Evolutionary conservation across 2,888 invertebrate species (phyloP).

Genomic region (Urechis unicinctus): DNA sequence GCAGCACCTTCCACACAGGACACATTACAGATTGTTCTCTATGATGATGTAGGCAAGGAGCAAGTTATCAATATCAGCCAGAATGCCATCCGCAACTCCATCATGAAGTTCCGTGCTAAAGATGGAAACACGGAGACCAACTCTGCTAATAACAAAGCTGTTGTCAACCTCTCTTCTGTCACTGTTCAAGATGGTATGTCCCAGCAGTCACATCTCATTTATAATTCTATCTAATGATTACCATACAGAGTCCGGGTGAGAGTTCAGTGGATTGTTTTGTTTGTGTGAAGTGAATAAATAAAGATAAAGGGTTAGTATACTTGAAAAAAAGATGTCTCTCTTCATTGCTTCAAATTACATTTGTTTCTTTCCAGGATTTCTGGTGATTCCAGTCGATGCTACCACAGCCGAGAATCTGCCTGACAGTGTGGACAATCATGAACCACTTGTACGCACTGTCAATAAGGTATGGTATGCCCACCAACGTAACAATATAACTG

Average conservation of each 20-base stretch:
- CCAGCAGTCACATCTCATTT: no score
- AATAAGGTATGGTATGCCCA: not conserved
- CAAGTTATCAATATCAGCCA: not conserved
- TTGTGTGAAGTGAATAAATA: no score
- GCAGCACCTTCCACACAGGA: not conserved
- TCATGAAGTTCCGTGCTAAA: not conserved
- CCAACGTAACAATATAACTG: no score
- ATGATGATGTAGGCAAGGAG: not conserved
- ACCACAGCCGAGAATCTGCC: not conserved
- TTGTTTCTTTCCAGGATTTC: constrained; percentile 3
- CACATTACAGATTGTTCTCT: not conserved
- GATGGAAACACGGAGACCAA: not conserved
- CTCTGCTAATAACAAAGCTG: not conserved
- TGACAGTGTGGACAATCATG: not conserved
- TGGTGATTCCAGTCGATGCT: constrained; percentile 10
- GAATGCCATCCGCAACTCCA: not conserved
- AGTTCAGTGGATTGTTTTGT: no score
- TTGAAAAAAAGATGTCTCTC: no score
- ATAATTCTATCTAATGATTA: no score
- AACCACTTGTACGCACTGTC: not conserved
- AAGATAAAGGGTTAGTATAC: no score
- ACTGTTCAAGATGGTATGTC: constrained; percentile 11
- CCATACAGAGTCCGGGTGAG: no score
- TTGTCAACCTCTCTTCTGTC: not conserved
- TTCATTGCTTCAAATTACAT: not conserved